Base-by-base conservation (phyloP, 1,140 invertebrate species). In the Telenomus remus region DNA sequence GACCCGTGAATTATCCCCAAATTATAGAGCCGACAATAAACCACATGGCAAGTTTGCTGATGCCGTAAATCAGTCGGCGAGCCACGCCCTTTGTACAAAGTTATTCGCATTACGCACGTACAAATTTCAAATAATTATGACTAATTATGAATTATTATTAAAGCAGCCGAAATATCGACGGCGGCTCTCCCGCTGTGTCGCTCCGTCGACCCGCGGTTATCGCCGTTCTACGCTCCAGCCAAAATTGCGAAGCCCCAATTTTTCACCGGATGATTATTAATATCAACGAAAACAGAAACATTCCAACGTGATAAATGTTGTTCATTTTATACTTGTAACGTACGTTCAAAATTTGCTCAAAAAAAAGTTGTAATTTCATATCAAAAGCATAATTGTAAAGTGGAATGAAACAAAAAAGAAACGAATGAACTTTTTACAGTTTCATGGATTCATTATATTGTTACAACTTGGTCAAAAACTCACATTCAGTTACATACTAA, bases 11-110 rank as follows among this genome's bases (percentile, higher is more conserved):
- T 88, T 87, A 87, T 85, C 82, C 83, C 81, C 82, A 87, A 87
- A 87, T 88, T 87, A 87, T 84, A 86, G 84, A 81, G 79, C 81
- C 81, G 82, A 85, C 84, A 84, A 86, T 88, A 85, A 85, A 82
- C 81, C 80, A 76, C 79, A 79, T 63, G 76, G 75, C 75, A 78
- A 80, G 83, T 85, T 86, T 86, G 81, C 77, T 79, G 70, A 76
- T 65, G 74, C 81, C 74, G 82, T 86, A 86, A 86, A 87, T 86
- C 82, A 86, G 81, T 74, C 76, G 50, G 49, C 53, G 64, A 57
- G 57, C 79, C 78, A 81, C 80, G 78, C 84, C 81, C 80, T 79
- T 78, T 61, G 65, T 68, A 48, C 63, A 60, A 77, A 73, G 69
- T 78, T 69, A 78, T 73, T 73, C 59, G 42, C 42, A 59, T 60